Percentiles rank a stretch among this genome's conserved stretches.
Evolutionary conservation across 1,140 invertebrate genomes (phyloP).

Genomic region (Homarus americanus): DNA sequence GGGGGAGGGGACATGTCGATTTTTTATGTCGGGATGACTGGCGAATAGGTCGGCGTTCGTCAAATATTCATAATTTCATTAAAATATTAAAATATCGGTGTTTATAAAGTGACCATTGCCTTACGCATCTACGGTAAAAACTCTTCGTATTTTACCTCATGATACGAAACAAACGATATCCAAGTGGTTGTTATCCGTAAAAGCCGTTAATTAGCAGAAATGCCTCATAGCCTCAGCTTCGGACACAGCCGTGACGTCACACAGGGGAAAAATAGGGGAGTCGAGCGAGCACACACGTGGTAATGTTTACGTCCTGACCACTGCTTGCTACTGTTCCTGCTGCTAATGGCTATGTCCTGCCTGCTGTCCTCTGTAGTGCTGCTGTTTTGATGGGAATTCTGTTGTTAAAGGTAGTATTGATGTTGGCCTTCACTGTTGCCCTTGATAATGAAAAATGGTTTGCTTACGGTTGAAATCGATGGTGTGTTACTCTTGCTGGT

Average conservation of each 20-base stretch:
- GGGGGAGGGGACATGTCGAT: background rate
- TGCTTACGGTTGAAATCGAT: too few relatives aligned
- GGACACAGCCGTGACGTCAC: slow-evolving; percentile 47
- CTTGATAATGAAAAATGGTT: too few relatives aligned
- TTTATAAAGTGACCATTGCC: background rate
- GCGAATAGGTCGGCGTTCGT: slow-evolving; percentile 19
- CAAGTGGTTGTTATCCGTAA: background rate
- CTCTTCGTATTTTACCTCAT: background rate
- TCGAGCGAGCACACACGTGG: slow-evolving; percentile 37
- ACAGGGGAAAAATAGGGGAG: slow-evolving; percentile 13
- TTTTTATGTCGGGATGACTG: slow-evolving; percentile 12
- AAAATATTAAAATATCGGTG: background rate
- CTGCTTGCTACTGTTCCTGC: background rate
- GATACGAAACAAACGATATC: background rate
- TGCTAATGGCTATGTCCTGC: background rate
- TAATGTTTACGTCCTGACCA: slow-evolving; percentile 34
- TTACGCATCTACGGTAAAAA: background rate
- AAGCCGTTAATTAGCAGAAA: slow-evolving; percentile 10
- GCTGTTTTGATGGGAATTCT: background rate
- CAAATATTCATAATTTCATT: slow-evolving; percentile 17
- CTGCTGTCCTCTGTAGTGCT: background rate
- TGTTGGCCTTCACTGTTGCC: too few relatives aligned
- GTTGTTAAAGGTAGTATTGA: background rate
- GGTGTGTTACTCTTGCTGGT: background rate
- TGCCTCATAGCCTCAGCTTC: background rate